Conservation (phyloP, 2,797 vertebrate species). For the Xiphorhynchus erythropygius region DNA sequence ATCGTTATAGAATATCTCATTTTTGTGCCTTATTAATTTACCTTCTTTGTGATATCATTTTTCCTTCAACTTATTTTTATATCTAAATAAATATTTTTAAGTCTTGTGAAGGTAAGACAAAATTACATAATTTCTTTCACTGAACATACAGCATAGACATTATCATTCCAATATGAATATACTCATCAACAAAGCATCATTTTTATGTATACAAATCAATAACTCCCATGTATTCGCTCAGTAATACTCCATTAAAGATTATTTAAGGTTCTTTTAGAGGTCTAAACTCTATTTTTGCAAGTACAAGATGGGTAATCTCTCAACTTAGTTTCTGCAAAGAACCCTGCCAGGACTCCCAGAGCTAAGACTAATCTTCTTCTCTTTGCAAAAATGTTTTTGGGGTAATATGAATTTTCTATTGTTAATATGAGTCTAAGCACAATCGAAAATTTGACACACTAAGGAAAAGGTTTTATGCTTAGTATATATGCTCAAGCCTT, state of each 20-base stretch:
- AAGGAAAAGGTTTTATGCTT: neutral
- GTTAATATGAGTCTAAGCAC: neutral
- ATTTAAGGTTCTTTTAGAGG: neutral
- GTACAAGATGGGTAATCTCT: neutral
- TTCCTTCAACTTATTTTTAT: neutral
- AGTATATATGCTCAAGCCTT: neutral
- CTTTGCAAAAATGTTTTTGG: neutral
- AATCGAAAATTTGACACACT: neutral
- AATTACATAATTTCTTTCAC: neutral
- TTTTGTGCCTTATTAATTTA: neutral
- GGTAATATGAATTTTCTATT: neutral
- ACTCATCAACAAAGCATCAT: neutral
- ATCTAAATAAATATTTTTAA: neutral
- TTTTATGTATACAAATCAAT: neutral
- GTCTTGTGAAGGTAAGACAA: neutral
- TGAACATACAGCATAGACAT: neutral
- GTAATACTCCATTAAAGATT: neutral
- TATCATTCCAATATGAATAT: neutral
- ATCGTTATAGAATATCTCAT: neutral
- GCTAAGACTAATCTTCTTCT: neutral
- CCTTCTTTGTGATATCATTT: neutral
- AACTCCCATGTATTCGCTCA: neutral
- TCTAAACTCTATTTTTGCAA: neutral
- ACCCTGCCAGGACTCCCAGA: neutral
- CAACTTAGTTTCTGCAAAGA: neutral